phyloP scores from a whole-genome alignment of 2,113 vertebrate species.

The Callospermophilus lateralis region DNA sequence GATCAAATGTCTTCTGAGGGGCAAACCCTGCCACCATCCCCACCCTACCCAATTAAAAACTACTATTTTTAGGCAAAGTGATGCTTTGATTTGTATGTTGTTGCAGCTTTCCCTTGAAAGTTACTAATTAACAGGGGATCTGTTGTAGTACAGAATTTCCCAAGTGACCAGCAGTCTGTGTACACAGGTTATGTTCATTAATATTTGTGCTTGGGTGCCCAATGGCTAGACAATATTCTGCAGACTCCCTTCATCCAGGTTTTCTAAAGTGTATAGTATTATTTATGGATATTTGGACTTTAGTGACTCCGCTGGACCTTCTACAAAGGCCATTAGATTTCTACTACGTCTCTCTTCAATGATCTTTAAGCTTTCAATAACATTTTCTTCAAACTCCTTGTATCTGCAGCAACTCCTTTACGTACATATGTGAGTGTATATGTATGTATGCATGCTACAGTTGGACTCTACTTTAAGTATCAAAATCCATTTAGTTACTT shows the following conservation, averaged over 20 bases:
- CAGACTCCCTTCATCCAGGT: neutral
- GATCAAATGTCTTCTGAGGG: neutral
- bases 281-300: neutral
- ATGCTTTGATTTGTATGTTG: neutral
- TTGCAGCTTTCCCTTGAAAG: neutral
- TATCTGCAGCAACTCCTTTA: neutral
- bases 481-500: neutral
- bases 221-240: neutral
- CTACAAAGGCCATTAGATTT: neutral
- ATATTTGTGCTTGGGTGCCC: neutral
- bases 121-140: neutral
- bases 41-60: neutral
- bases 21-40: fast-evolving
- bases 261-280: neutral
- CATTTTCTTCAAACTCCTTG: neutral
- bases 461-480: neutral
- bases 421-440: neutral
- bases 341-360: neutral
- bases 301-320: neutral
- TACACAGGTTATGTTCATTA: neutral
- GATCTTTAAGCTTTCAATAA: neutral
- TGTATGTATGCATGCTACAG: neutral
- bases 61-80: neutral
- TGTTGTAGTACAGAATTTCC: neutral
- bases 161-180: neutral